Evolutionary conservation across 2,113 vertebrate species (phyloP).

Genomic region (Sylvia atricapilla): DNA sequence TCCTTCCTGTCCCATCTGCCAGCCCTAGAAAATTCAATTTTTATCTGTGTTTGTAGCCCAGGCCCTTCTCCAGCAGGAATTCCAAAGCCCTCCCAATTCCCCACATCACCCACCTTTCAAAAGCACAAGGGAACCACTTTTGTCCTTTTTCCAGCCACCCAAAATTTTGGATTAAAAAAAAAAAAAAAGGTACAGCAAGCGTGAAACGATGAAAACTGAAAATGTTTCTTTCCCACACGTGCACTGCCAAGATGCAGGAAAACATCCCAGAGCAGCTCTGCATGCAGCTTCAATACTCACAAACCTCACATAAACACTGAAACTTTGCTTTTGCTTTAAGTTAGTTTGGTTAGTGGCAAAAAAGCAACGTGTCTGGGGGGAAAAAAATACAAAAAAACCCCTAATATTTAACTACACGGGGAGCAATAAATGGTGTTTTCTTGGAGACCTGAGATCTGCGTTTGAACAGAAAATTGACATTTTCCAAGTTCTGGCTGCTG

Average conservation of each 20-base stretch:
- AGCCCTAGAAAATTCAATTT: background rate
- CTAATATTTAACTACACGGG: background rate
- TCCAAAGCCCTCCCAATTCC: background rate
- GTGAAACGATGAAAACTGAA: constrained; percentile 12
- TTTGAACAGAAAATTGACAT: background rate
- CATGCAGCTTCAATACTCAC: background rate
- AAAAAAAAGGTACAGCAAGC: background rate
- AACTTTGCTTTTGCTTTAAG: constrained; percentile 48
- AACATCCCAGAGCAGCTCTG: background rate
- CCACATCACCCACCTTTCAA: background rate
- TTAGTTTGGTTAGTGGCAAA: constrained; percentile 70
- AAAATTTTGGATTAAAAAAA: background rate
- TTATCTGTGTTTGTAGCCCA: background rate
- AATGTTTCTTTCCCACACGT: background rate
- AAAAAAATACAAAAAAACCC: background rate
- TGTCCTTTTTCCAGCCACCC: constrained; percentile 4
- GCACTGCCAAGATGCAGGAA: background rate
- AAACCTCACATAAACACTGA: background rate
- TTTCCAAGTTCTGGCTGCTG: background rate
- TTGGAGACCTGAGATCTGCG: background rate
- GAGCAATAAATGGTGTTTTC: background rate
- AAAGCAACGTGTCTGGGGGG: constrained; percentile 24
- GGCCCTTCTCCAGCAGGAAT: background rate
- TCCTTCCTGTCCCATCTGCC: background rate
- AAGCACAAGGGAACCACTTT: background rate